Base-by-base conservation (phyloP, 2,888 invertebrate species). In the Aphidoletes aphidimyza region DNA sequence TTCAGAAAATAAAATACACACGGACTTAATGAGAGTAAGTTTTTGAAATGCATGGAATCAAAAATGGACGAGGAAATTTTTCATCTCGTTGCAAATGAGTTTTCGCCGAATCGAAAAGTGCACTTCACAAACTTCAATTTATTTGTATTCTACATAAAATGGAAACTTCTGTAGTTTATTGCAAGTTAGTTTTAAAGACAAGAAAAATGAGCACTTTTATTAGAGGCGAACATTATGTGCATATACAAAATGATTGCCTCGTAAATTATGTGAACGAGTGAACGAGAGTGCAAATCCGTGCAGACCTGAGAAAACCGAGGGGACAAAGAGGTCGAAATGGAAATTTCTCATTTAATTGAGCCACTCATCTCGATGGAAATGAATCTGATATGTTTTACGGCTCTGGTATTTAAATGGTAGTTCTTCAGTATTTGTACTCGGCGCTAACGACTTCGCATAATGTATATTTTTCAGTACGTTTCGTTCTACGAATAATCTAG, bases 281-380 rank as follows among this genome's bases (percentile, higher is more conserved):
- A 42, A 9, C 8, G n/a, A n/a, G n/a, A n/a, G n/a, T n/a, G n/a
- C n/a, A 69, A 69, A 30, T 30, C n/a, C n/a, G n/a, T 69, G 30
- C 69, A 30, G 9, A 69, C 54, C n/a, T 5, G 14, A 8, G 22
- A 54, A 54, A 3, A n/a, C n/a, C 3, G n/a, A n/a, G n/a, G n/a
- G 22, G n/a, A 22, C 1, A 0, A 30, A 11, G 17, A 34, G n/a
- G 30, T 69, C 2, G 0, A 69, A 30, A 69, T 69, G 17, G 30
- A 69, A 69, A 30, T 69, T 69, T 69, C 34, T 69, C 69, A 69
- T 69, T 30, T 69, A 69, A 69, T 69, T 69, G 69, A 69, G 14
- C 69, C 69, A 69, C 69, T 69, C n/a, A 69, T 69, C 69, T 69
- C 30, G 34, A 69, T 69, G 69, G 69, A 69, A 69, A 69, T 69